Conservation (phyloP, 2,113 vertebrate species). For the Antigone vipio region DNA sequence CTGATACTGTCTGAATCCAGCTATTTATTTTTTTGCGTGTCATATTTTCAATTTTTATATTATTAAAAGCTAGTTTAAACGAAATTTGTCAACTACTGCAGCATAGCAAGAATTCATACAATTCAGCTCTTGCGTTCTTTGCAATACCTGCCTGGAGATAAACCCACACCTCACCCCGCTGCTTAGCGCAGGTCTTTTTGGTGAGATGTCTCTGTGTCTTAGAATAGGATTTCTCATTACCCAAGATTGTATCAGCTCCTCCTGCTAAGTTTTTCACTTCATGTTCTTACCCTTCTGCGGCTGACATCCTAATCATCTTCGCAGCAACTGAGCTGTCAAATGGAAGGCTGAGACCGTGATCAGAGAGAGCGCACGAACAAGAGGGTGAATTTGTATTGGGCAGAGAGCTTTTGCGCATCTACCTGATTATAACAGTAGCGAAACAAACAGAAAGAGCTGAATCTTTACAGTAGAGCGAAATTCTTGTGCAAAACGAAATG, state of each 20-base stretch:
- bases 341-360: neutral
- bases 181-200: neutral
- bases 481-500: neutral
- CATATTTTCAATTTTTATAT: neutral
- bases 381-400: neutral
- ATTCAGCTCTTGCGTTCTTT: neutral
- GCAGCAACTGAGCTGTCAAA: neutral
- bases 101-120: neutral
- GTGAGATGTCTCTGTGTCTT: neutral
- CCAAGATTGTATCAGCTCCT: neutral
- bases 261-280: neutral
- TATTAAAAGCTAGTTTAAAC: neutral
- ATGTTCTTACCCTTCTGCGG: neutral
- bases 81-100: neutral
- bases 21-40: neutral
- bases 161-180: neutral
- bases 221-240: neutral
- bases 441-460: neutral
- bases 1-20: neutral
- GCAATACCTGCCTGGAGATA: neutral
- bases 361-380: neutral
- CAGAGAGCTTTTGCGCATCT: neutral
- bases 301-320: neutral
- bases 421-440: neutral
- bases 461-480: neutral